Conservation (phyloP, 2,113 vertebrate genomes). For the Dryoscopus gambensis region DNA sequence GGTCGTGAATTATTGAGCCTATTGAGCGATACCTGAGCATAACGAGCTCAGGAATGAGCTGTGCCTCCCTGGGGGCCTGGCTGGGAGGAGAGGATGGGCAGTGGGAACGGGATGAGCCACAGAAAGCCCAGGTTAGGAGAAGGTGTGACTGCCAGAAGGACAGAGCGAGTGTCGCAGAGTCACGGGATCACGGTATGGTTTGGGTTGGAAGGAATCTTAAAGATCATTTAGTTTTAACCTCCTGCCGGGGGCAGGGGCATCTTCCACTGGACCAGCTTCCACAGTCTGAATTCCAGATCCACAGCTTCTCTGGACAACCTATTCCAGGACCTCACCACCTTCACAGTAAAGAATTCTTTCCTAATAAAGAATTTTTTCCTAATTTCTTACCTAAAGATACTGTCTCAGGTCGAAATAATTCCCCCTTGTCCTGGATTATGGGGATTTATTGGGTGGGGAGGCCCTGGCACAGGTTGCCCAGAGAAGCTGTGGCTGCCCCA, state of each 20-base stretch:
- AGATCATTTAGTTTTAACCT: not conserved
- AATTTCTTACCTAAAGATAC: not conserved
- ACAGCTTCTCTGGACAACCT: not conserved
- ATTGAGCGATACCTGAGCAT: not conserved
- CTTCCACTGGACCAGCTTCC: not conserved
- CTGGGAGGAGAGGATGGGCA: not conserved
- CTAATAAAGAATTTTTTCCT: not conserved
- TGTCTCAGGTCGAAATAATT: not conserved
- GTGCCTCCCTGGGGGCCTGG: not conserved
- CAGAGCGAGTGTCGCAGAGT: not conserved
- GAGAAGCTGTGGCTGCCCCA: not conserved
- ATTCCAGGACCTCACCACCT: not conserved
- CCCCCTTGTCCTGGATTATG: not conserved
- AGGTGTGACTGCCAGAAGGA: not conserved
- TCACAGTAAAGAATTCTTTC: not conserved
- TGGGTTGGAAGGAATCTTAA: not conserved
- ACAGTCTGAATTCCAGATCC: not conserved
- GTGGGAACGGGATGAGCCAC: not conserved
- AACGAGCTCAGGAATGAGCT: not conserved
- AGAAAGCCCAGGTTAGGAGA: not conserved
- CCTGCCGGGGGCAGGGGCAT: not conserved
- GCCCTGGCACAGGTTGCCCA: not conserved
- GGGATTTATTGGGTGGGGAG: not conserved
- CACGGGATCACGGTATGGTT: not conserved
- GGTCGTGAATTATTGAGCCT: not conserved